phyloP scores from a whole-genome alignment of 2,113 vertebrate genomes.

The Tupaia tana region DNA sequence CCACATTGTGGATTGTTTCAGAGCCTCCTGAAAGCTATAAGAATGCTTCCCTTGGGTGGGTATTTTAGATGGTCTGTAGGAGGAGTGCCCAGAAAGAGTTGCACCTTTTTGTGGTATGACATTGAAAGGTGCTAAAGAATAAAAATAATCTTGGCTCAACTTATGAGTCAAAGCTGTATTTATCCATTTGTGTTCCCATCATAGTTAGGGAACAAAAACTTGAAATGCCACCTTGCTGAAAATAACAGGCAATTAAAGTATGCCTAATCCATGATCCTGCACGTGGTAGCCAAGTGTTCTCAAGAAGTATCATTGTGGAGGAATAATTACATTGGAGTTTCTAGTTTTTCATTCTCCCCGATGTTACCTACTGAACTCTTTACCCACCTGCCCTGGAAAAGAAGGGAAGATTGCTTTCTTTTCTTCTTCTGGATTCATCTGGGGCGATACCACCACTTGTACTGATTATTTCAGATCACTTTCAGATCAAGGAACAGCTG shows the following conservation, averaged over 20 bases:
- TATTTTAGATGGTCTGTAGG: constrained; percentile 25
- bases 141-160: constrained; percentile 72
- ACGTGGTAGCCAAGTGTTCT: constrained; percentile 34
- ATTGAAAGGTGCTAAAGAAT: constrained; percentile 36
- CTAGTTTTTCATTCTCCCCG: neutral
- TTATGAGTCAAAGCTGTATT: constrained; percentile 72
- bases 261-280: neutral
- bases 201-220: constrained; percentile 66
- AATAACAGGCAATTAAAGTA: constrained; percentile 65
- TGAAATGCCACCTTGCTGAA: constrained; percentile 70
- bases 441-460: neutral
- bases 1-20: neutral
- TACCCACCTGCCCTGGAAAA: constrained; percentile 24
- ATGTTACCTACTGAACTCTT: constrained; percentile 38
- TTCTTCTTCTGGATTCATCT: neutral
- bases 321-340: neutral
- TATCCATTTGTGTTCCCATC: constrained; percentile 42
- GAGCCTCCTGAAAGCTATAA: neutral
- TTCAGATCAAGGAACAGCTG: neutral
- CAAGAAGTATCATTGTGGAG: neutral
- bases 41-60: neutral
- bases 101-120: constrained; percentile 18
- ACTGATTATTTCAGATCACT: constrained; percentile 10
- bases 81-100: constrained; percentile 36
- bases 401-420: neutral